Evolutionary conservation across 2,113 vertebrate species (phyloP).

Genomic region (Eublepharis macularius): DNA sequence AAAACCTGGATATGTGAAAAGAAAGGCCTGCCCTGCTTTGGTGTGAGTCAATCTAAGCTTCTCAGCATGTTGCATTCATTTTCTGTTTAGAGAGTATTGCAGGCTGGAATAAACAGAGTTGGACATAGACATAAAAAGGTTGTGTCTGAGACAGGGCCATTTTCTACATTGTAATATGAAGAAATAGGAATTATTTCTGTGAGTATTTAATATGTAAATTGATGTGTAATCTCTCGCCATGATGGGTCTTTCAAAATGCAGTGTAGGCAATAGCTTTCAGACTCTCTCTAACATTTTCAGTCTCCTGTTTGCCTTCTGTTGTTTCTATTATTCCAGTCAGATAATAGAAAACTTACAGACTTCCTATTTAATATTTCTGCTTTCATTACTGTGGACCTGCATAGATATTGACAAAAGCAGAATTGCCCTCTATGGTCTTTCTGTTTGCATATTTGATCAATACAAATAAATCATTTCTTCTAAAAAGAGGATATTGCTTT

Average conservation of each 20-base stretch:
- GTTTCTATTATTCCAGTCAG: not conserved
- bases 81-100: not conserved
- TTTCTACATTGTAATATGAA: not conserved
- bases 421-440: not conserved
- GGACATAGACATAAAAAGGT: not conserved
- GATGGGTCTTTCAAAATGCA: not conserved
- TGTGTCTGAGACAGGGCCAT: not conserved
- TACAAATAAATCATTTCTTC: not conserved
- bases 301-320: not conserved
- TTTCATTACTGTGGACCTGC: not conserved
- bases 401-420: not conserved
- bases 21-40: not conserved
- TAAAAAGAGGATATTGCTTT: conserved; percentile 3
- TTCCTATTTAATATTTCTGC: not conserved
- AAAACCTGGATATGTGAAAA: not conserved
- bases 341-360: not conserved
- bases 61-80: not conserved
- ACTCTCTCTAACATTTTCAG: not conserved
- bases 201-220: too few species aligned
- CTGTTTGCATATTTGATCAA: not conserved
- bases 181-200: too few species aligned
- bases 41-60: not conserved
- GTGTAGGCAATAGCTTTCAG: not conserved
- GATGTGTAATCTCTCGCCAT: not conserved
- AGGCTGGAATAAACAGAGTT: too few species aligned